Percentiles rank a stretch among this genome's conserved stretches.
These are phyloP conservation scores for Battus philenor DNA, from an alignment of 1,140 invertebrate species.

Conservation along the genomic window DNA sequence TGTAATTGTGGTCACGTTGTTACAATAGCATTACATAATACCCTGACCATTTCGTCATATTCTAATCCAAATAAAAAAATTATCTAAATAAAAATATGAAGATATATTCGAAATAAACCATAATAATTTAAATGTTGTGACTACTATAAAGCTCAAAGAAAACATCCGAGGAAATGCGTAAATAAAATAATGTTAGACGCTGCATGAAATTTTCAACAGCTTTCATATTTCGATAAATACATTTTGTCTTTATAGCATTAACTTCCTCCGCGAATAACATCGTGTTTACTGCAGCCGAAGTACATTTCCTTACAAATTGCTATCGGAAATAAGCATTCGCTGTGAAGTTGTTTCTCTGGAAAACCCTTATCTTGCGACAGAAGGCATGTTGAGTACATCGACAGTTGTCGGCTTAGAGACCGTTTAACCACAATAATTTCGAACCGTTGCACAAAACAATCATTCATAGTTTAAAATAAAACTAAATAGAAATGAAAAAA, in stretches of 20 bases:
- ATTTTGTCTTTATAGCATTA: conserved; percentile 20
- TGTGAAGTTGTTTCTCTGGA: conserved; percentile 52
- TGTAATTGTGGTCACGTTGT: too few species aligned
- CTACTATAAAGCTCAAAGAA: too few species aligned
- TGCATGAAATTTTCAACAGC: conserved; percentile 5
- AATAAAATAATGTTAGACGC: conserved; percentile 2
- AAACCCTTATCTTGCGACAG: conserved; percentile 45
- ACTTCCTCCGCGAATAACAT: conserved; percentile 28
- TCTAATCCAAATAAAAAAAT: too few species aligned
- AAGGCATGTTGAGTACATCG: conserved; percentile 43
- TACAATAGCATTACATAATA: too few species aligned
- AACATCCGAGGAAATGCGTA: neutral
- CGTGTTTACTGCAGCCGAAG: conserved; percentile 30
- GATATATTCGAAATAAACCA: too few species aligned
- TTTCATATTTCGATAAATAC: conserved; percentile 20
- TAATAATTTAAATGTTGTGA: too few species aligned
- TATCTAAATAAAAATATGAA: too few species aligned
- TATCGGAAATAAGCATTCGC: conserved; percentile 48
- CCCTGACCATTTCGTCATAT: too few species aligned
- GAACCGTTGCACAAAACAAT: too few species aligned
- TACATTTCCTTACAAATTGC: conserved; percentile 56
- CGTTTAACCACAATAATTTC: conserved; percentile 12
- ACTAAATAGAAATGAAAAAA: too few species aligned
- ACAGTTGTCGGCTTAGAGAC: conserved; percentile 23
- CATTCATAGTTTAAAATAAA: too few species aligned